Percentiles rank a stretch among this genome's conserved stretches.
phyloP scores from a whole-genome alignment of 2,113 vertebrate genomes.

The Hiodon tergisus region DNA sequence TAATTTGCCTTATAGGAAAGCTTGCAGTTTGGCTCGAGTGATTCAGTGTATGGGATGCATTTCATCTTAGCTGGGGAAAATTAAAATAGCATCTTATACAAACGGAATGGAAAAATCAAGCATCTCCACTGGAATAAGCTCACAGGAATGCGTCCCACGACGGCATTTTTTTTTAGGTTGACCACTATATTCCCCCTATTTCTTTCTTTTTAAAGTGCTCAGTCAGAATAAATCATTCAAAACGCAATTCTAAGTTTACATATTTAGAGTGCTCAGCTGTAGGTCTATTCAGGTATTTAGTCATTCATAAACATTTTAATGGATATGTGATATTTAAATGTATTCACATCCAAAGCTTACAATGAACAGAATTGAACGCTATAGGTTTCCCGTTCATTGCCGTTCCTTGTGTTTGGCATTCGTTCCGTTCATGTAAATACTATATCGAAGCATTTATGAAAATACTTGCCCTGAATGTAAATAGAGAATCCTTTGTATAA shows the following conservation, averaged over 20 bases:
- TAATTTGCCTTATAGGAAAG: conserved; percentile 58
- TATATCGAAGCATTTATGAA: conserved; percentile 13
- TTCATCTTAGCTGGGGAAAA: too few species aligned
- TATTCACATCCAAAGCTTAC: not conserved
- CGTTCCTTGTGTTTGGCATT: not conserved
- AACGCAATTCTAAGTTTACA: not conserved
- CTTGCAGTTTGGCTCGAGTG: conserved; percentile 24
- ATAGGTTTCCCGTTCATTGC: not conserved
- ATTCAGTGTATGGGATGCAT: too few species aligned
- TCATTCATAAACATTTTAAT: conserved; percentile 45
- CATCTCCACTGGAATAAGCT: too few species aligned
- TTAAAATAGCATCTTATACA: too few species aligned
- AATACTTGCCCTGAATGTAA: not conserved
- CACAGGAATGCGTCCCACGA: too few species aligned
- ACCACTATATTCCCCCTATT: too few species aligned
- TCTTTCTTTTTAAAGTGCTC: too few species aligned
- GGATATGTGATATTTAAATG: conserved; percentile 8
- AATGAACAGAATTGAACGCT: not conserved
- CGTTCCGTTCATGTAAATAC: conserved; percentile 4
- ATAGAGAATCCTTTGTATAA: conserved; percentile 3
- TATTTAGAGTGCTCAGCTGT: conserved; percentile 53
- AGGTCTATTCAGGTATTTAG: conserved; percentile 41
- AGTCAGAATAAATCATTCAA: too few species aligned
- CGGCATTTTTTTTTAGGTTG: too few species aligned
- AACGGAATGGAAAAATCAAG: too few species aligned